These are phyloP conservation scores for Dendroctonus ponderosae DNA, from an alignment of 1,140 invertebrate species.

Conservation along the genomic window DNA sequence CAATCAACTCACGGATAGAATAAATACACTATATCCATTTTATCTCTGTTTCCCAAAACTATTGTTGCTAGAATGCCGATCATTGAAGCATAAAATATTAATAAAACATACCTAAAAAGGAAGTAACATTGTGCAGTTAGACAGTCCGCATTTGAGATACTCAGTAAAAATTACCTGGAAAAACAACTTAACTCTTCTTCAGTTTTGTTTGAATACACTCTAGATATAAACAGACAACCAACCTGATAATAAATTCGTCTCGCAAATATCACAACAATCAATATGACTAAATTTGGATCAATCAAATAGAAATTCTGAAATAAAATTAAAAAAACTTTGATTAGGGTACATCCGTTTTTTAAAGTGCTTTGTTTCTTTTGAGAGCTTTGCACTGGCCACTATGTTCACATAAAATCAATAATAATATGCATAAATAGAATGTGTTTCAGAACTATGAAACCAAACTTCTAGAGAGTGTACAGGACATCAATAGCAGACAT, in stretches of 20 bases:
- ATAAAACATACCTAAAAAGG: slow-evolving; percentile 43
- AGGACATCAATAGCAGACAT: too few relatives aligned
- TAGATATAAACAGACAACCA: slow-evolving; percentile 43
- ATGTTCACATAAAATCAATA: too few relatives aligned
- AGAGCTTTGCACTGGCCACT: too few relatives aligned
- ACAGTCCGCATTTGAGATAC: not conserved
- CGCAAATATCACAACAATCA: slow-evolving; percentile 77
- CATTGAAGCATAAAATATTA: slow-evolving; percentile 30
- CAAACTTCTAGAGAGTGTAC: too few relatives aligned
- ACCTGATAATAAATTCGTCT: slow-evolving; percentile 70
- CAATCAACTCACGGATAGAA: slow-evolving; percentile 83
- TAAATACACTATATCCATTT: slow-evolving; percentile 76
- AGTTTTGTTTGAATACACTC: slow-evolving; percentile 35
- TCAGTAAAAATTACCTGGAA: slow-evolving; percentile 19
- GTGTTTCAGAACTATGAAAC: too few relatives aligned
- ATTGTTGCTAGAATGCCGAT: slow-evolving; percentile 20
- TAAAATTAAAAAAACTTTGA: not conserved
- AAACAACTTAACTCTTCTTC: slow-evolving; percentile 31
- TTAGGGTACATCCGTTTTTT: too few relatives aligned
- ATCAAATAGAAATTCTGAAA: slow-evolving; percentile 95
- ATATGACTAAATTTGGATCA: slow-evolving; percentile 79
- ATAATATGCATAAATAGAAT: too few relatives aligned
- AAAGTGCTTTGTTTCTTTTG: too few relatives aligned
- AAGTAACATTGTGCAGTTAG: slow-evolving; percentile 22
- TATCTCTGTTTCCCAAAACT: slow-evolving; percentile 54